Conservation (phyloP, 2,888 invertebrate genomes). For the Odontomyia ornata region DNA sequence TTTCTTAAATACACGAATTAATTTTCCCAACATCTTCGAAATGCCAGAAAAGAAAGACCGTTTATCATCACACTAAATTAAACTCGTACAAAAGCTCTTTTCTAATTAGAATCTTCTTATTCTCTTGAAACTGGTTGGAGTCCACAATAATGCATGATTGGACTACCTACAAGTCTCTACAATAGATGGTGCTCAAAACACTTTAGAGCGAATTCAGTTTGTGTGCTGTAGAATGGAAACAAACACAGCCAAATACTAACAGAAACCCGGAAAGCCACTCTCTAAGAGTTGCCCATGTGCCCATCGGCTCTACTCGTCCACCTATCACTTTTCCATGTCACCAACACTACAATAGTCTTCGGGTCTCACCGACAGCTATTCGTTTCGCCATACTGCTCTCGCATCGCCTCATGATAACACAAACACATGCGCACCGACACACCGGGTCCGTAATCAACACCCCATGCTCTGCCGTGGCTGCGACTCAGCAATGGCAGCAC, state of each 20-base stretch:
- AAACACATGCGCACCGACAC: background rate
- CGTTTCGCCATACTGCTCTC: background rate
- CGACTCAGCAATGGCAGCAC: background rate
- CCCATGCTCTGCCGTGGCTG: background rate
- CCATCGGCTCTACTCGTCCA: background rate
- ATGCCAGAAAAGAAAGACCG: no score
- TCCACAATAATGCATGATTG: slow-evolving; percentile 18
- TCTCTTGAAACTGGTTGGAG: slow-evolving; percentile 39
- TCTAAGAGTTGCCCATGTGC: slow-evolving; percentile 1
- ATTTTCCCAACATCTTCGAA: no score
- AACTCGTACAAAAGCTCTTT: slow-evolving; percentile 18
- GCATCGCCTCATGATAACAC: no score
- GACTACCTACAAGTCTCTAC: background rate
- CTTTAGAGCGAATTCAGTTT: background rate
- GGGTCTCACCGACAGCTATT: background rate
- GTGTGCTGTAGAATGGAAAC: slow-evolving; percentile 14
- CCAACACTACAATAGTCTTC: background rate
- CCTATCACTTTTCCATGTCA: background rate
- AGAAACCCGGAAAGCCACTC: background rate
- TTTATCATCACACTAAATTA: no score
- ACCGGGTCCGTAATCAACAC: background rate
- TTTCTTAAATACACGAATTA: no score
- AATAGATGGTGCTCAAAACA: slow-evolving; percentile 45
- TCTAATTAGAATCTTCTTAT: slow-evolving; percentile 23
- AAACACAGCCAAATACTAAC: slow-evolving; percentile 18